Conservation (phyloP, 2,888 invertebrate genomes). For the Sericinus montela region DNA sequence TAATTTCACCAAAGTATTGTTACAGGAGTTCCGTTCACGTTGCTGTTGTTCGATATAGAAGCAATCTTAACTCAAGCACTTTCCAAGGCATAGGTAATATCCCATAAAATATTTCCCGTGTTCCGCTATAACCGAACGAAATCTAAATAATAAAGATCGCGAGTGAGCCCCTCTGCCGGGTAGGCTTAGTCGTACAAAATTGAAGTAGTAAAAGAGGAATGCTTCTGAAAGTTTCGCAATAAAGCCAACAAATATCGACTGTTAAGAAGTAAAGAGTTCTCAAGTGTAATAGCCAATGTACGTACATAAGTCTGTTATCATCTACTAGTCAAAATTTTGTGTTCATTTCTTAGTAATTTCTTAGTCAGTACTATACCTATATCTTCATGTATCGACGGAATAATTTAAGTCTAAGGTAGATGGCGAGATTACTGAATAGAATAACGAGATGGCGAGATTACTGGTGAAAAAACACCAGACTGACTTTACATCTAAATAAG, state of each 20-base stretch:
- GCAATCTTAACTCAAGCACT: constrained; percentile 17
- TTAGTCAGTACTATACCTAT: too few relatives aligned
- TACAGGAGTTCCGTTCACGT: not conserved
- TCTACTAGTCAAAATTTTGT: constrained; percentile 34
- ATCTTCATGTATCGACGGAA: too few relatives aligned
- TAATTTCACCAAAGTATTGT: too few relatives aligned
- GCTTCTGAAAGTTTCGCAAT: constrained; percentile 77
- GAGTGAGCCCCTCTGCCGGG: constrained; percentile 50
- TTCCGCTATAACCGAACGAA: constrained; percentile 48
- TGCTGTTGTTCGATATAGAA: constrained; percentile 8
- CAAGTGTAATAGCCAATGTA: constrained; percentile 42
- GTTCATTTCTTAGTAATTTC: not conserved
- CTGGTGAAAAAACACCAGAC: too few relatives aligned
- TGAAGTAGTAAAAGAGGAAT: constrained; percentile 79
- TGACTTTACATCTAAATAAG: too few relatives aligned
- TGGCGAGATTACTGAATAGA: too few relatives aligned
- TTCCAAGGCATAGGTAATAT: constrained; percentile 21
- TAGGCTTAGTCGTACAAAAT: constrained; percentile 76
- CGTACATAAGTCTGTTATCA: constrained; percentile 34
- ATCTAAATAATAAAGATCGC: constrained; percentile 76
- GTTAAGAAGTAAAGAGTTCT: constrained; percentile 76
- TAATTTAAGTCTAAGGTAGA: too few relatives aligned
- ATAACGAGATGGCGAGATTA: too few relatives aligned
- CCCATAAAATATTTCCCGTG: constrained; percentile 21
- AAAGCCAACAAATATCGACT: constrained; percentile 77